These are phyloP conservation scores for Perognathus longimembris DNA, from an alignment of 2,113 vertebrate genomes.

Conservation along the genomic window DNA sequence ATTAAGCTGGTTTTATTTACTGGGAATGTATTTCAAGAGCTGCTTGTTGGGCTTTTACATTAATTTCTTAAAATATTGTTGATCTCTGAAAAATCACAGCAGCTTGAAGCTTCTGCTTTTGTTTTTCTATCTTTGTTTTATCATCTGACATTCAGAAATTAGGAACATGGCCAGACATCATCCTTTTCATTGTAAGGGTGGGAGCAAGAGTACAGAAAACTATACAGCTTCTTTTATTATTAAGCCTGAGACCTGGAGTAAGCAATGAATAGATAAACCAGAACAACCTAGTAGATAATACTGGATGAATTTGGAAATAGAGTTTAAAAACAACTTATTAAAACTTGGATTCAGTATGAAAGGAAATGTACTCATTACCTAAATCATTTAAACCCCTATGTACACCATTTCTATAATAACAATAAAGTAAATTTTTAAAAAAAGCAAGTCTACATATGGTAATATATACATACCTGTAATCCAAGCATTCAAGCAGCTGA, in stretches of 20 bases:
- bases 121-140: neutral
- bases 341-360: no score
- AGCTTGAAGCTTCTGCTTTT: neutral
- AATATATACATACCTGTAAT: no score
- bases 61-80: constrained; percentile 38
- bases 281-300: neutral
- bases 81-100: neutral
- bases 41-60: neutral
- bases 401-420: no score
- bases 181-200: neutral
- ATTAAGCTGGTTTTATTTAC: constrained; percentile 5
- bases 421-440: no score
- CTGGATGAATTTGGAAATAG: neutral
- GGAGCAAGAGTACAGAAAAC: neutral
- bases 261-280: neutral
- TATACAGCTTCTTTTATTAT: neutral
- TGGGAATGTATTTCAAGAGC: neutral
- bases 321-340: neutral
- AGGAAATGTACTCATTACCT: no score
- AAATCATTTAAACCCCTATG: no score
- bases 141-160: constrained; percentile 2
- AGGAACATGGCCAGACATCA: neutral
- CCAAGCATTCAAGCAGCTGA: no score
- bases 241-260: neutral
- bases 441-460: no score